Base-by-base conservation (phyloP, 64 coral and sea anemone species). In the Platygyra sinensis region DNA sequence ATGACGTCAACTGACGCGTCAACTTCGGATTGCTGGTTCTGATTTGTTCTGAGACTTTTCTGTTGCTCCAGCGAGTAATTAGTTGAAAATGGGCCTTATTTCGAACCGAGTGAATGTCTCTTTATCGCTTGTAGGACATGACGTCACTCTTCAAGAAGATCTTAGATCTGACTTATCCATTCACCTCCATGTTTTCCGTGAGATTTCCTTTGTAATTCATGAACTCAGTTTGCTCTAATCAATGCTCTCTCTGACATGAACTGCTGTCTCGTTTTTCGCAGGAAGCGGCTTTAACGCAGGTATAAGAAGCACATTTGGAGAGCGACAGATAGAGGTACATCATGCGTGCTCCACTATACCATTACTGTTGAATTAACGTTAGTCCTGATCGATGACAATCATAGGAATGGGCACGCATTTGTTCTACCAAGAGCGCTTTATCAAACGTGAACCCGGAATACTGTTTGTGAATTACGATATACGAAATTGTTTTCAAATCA, bases 181-280 rank as follows among this genome's bases (percentile, higher is more conserved):
- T 99, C 60, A 99, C 97, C 16, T 99, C 97, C 2, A 96, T 99
- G 94, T 99, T 99, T 88, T 99, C 97, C 33, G 97, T 96, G 30
- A 72, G 93, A 87, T 46, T 38, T 18, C 38, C 20, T 46, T 46
- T 46, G 42, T 46, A 46, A 46, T 46, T 46, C 42, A 46, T 46
- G 42, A 46, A 46, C 3, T 46, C 42, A 6, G 3, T 46, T 3
- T 46, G 42, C 0, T 46, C 4, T 46, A 46, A 46, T 46, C n/a
- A n/a, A n/a, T n/a, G n/a, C n/a, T n/a, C 42, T 46, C 42, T 46
- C 42, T 46, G 42, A 46, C 42, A 5, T 5, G 42, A 46, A 46
- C 42, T 46, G 42, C 6, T 46, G 42, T 46, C 42, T 69, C 65
- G 8, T 25, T 24, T 69, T 27, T 10, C 89, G 4, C 65, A 99